These are phyloP conservation scores for Athene noctua DNA, from an alignment of 2,113 vertebrate species.

Conservation along the genomic window DNA sequence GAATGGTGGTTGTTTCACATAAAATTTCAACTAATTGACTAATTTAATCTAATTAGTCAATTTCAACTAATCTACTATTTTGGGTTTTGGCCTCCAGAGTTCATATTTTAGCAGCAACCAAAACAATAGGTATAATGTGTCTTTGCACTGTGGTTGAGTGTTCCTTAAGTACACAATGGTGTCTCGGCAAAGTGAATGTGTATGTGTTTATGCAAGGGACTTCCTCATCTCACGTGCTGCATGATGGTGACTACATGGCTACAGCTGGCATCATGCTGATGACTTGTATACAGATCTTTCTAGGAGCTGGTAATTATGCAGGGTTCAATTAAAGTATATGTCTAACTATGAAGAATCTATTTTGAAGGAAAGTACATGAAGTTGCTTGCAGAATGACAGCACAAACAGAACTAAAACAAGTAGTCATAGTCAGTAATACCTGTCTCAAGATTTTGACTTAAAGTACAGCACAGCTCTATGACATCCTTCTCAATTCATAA, in stretches of 20 bases:
- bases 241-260: background rate
- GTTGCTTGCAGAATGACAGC: conserved; percentile 38
- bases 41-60: background rate
- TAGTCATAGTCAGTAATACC: conserved; percentile 13
- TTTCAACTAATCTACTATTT: background rate
- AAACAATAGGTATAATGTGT: background rate
- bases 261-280: background rate
- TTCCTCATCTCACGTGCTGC: background rate
- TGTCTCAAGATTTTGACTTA: background rate
- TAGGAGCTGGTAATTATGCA: conserved; percentile 11
- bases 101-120: background rate
- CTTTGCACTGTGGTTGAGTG: background rate
- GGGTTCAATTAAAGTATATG: background rate
- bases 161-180: background rate
- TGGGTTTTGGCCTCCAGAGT: background rate
- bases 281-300: background rate
- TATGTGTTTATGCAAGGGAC: background rate
- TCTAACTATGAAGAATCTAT: conserved; percentile 21
- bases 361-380: conserved; percentile 34
- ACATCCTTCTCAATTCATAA: background rate
- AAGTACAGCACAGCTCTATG: background rate
- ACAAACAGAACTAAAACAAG: background rate
- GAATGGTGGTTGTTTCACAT: background rate
- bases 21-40: background rate
- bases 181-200: background rate